Evolutionary conservation across 2,113 vertebrate genomes (phyloP), one percentile per base, ranked within the genome.

Genomic region (Saccopteryx bilineata): DNA sequence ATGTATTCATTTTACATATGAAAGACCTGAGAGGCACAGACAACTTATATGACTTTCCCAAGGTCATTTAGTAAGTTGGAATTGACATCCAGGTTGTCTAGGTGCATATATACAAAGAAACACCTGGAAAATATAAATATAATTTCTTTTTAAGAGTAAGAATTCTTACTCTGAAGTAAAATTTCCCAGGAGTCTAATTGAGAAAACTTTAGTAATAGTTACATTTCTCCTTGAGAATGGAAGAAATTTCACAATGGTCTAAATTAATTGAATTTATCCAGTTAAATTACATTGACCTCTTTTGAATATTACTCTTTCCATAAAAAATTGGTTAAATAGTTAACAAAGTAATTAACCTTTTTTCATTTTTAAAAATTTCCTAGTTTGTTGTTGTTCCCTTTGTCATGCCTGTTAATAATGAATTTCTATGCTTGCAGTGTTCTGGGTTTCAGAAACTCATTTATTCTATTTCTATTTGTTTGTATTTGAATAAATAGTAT

Each of bases 161-260:
- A 75, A 3, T 66, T 92, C 89, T 95, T 82, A 74, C 95, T 96
- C 74, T 93, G 65, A 52, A 93, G 65, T 93, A 87, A 94, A 86
- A 72, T 87, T 88, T 94, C 56, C 56, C 10, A 91, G 91, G 74
- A 91, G 46, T 81, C 89, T 94, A 72, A 69, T 48, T 91, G 56
- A 61, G 48, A 85, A 78, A 88, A 90, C 58, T 81, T 82, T 81
- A 91, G 71, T 50, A 90, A 65, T 94, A 31, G 58, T 78, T 97
- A 26, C 84, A 5, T 88, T 96, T 94, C 19, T 76, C 11, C 39
- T 93, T 96, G 54, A 90, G 90, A 96, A 91, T 72, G 39, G 52
- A 96, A 56, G 69, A 76, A 68, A 24, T 87, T 96, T 96, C 96
- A 65, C 78, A 96, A 68, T 90, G 13, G 21, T 72, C 63, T 92